Percentiles rank a stretch among this genome's conserved stretches.
Conservation (phyloP, 2,113 vertebrate genomes). For the Thomomys bottae region DNA sequence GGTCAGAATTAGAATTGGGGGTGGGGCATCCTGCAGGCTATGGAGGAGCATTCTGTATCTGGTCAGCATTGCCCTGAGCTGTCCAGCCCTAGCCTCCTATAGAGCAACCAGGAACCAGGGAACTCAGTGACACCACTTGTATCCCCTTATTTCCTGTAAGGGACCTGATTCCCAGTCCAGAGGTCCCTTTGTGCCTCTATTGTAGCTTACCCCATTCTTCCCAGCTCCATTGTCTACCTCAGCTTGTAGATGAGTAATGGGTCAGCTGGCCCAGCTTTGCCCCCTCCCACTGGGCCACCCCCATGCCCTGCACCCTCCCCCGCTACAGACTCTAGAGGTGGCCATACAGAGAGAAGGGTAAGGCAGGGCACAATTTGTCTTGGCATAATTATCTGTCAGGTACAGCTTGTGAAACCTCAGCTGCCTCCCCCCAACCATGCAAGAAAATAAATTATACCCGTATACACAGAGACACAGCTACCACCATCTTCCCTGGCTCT, state of each 20-base stretch:
- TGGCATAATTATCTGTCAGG: constrained; percentile 68
- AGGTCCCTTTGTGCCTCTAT: neutral
- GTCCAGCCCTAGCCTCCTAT: neutral
- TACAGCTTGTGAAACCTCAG: constrained; percentile 37
- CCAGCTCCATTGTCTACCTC: neutral
- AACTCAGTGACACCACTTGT: fast-evolving
- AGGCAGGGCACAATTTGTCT: constrained; percentile 47
- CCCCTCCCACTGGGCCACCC: neutral
- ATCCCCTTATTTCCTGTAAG: neutral
- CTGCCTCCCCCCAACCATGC: neutral
- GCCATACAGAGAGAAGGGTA: neutral
- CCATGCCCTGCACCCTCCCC: no score
- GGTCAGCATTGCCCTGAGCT: no score
- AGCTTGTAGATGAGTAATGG: neutral
- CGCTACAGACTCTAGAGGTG: neutral
- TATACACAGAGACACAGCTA: neutral
- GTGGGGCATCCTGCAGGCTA: neutral
- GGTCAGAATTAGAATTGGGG: no score
- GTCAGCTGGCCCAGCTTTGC: neutral
- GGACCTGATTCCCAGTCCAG: neutral
- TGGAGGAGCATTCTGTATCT: neutral
- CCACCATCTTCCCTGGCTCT: neutral
- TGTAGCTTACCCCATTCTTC: neutral
- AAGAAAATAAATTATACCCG: constrained; percentile 32
- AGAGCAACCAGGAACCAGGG: fast-evolving